Evolutionary conservation across 1,140 invertebrate genomes (phyloP).

Genomic region (Drosophila subobscura): DNA sequence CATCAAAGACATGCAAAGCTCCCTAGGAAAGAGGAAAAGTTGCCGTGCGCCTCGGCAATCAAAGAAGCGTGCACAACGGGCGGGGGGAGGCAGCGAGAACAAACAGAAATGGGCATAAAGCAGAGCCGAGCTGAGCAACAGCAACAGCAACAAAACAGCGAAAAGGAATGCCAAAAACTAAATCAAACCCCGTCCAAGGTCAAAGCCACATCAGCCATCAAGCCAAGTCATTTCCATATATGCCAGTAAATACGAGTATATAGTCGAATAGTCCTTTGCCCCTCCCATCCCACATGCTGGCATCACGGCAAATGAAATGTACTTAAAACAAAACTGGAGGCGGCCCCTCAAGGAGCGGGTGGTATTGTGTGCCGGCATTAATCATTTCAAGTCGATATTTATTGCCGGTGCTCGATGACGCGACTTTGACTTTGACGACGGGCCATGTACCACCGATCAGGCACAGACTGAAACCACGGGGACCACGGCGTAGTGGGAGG

Average conservation of each 20-base stretch:
- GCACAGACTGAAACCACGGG: background rate
- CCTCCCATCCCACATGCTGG: too few species aligned
- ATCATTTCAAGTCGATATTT: constrained; percentile 74
- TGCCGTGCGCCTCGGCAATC: constrained; percentile 75
- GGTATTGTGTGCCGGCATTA: constrained; percentile 45
- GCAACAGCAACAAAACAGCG: constrained; percentile 23
- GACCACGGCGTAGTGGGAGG: constrained; percentile 8
- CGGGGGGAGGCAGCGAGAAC: constrained; percentile 24
- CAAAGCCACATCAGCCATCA: constrained; percentile 37
- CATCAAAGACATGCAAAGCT: constrained; percentile 81
- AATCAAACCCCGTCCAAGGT: constrained; percentile 75
- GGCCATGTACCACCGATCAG: constrained; percentile 23
- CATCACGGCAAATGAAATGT: constrained; percentile 60
- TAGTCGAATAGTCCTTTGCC: background rate
- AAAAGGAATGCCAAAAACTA: constrained; percentile 50
- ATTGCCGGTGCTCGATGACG: constrained; percentile 33
- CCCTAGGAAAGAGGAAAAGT: constrained; percentile 49
- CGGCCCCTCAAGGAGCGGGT: constrained; percentile 4
- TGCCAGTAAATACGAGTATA: constrained; percentile 19
- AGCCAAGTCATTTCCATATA: constrained; percentile 18
- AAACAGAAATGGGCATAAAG: constrained; percentile 72
- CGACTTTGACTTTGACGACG: constrained; percentile 38
- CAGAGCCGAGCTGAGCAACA: background rate
- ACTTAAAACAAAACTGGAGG: constrained; percentile 67
- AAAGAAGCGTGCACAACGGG: constrained; percentile 63